Percentiles rank a stretch among this genome's conserved stretches.
Conservation (phyloP, 2,797 vertebrate genomes). For the Sebastes iracundus region DNA sequence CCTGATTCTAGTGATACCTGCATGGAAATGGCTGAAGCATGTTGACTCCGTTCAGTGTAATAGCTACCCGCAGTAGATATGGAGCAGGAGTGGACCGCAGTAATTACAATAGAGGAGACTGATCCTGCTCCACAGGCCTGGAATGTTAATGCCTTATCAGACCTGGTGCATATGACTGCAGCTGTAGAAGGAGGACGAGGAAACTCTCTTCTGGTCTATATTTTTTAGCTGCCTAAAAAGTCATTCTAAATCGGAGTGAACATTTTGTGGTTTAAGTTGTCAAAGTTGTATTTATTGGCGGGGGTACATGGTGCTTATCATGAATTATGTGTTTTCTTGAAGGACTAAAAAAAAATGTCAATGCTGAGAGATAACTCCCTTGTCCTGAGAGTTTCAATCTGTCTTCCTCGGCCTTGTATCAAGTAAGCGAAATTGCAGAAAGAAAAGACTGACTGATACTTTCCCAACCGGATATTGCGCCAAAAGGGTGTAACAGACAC, state of each 20-base stretch:
- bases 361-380: background rate
- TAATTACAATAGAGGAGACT: slow-evolving; percentile 58
- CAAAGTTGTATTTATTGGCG: background rate
- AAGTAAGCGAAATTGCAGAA: background rate
- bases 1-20: slow-evolving; percentile 34
- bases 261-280: background rate
- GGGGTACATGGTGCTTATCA: background rate
- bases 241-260: background rate
- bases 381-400: background rate
- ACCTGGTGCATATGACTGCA: slow-evolving; percentile 14
- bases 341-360: background rate
- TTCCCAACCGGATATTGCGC: too few relatives aligned
- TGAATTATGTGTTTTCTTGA: background rate
- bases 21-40: slow-evolving; percentile 22
- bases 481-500: too few relatives aligned
- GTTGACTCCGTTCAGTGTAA: slow-evolving; percentile 50
- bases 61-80: slow-evolving; percentile 53
- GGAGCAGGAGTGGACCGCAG: slow-evolving; percentile 49
- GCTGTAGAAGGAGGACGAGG: background rate
- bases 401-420: background rate
- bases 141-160: slow-evolving; percentile 69
- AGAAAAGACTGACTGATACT: too few relatives aligned
- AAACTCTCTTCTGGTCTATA: background rate
- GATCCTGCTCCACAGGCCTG: slow-evolving; percentile 53
- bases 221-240: background rate